Evolutionary conservation across 1,140 invertebrate species (phyloP), one percentile per base, ranked within the genome.

Genomic region (Drepana arcuata): DNA sequence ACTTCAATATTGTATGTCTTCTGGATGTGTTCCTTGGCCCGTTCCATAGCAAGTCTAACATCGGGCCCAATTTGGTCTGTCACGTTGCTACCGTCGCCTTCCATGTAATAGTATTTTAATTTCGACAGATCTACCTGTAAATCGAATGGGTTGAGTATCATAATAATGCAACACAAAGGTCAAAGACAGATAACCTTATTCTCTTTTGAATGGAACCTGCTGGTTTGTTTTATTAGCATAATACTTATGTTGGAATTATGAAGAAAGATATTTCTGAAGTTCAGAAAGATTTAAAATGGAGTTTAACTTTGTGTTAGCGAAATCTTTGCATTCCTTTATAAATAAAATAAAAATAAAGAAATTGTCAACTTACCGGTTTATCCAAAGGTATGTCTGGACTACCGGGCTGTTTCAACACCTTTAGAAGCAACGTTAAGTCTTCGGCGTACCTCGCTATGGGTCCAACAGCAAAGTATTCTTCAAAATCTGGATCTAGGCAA

Each of bases 371-470:
- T 70, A 89, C 89, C 51, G 87, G 86, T 48, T 88, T 78, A 35
- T 91, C 86, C 1, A 93, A 73, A 12, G 87, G 87, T 7, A 90
- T 66, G 34, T 86, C 85, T 0, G 83, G 75, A 0, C 84, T 77
- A 18, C 86, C 83, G 1, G 85, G 72, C 48, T 88, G 86, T 14
- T 80, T 83, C 41, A 93, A 73, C n/a, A 90, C 85, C 58, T 90
- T 89, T 9, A 95, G 82, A 31, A 95, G 67, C 2, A 94, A 81
- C 3, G 88, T 74, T 26, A 96, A 68, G 84, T 98, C 96, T 48
- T 87, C 86, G 4, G 93, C 91, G 70, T 95, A 95, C 35, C 95
- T 86, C 38, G 88, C 88, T 86, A 97, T 91, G 0, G 94, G 93
- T 0, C 93, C 95, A 9, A 94, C 86, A 5, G 86, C 83, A 29